Evolutionary conservation across 2,888 invertebrate genomes (phyloP), one percentile per base, ranked within the genome.

Genomic region (Aporophyla lueneburgensis): DNA sequence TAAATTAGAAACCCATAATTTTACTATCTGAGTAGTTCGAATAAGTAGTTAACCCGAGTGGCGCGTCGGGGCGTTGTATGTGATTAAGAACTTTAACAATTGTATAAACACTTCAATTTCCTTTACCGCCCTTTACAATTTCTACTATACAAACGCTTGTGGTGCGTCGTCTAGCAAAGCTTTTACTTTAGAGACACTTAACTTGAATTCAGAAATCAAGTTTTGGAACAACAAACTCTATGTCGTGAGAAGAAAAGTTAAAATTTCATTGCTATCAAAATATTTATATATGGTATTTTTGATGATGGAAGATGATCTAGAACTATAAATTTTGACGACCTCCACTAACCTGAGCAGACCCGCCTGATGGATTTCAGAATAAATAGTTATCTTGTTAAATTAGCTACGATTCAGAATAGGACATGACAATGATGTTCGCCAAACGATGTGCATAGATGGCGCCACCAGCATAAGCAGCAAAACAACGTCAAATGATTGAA

Each of bases 401-500:
- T 67, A 71, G 51, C n/a, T 49, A 65, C 9, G 33, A 46, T 40
- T n/a, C n/a, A 24, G 12, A 71, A 63, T 6, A 19, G n/a, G 12
- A 46, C 7, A n/a, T 21, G 12, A 19, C 10, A 46, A 12, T 19
- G 24, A 10, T 16, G 62, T 70, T 33, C 19, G 24, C 6, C 4
- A 66, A 43, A 43, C 1, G 2, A 24, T 24, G 5, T 14, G n/a
- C 24, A 24, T 43, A 43, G 51, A 71, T 40, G 51, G 4, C 51
- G 24, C 66, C 24, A 71, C 71, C 2, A 53, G 40, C 40, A 40
- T 24, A 62, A 74, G 54, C 40, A 46, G n/a, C 46, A 63, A 46
- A n/a, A 49, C 27, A 33, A 67, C 9, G 51, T 33, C 16, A 51
- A 33, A 49, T 9, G 7, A 19, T 33, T 61, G 1, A 2, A n/a